Evolutionary conservation across 1,140 invertebrate species (phyloP).

Genomic region (Zaprionus vittiger): DNA sequence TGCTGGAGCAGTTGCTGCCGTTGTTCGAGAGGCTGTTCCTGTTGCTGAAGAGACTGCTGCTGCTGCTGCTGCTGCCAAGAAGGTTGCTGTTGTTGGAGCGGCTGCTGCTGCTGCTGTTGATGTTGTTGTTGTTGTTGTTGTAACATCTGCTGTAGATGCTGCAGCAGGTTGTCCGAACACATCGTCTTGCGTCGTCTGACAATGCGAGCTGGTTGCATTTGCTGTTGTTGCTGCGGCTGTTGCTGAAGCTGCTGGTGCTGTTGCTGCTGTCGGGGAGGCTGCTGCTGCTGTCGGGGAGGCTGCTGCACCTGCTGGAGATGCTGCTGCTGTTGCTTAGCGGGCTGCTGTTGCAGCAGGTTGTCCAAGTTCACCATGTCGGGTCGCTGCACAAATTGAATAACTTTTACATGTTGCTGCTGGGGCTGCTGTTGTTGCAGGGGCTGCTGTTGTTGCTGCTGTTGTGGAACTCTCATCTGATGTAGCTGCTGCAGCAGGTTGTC

Average conservation of each 20-base stretch:
- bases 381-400: neutral
- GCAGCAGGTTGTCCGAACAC: neutral
- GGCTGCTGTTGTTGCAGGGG: neutral
- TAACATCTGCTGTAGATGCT: neutral
- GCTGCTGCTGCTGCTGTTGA: too few relatives aligned
- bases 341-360: neutral
- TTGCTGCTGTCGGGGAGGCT: too few relatives aligned
- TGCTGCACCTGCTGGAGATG: neutral
- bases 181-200: neutral
- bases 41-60: neutral
- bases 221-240: neutral
- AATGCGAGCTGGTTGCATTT: neutral
- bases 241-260: neutral
- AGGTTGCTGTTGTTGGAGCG: neutral
- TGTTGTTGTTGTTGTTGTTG: neutral
- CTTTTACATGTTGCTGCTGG: neutral
- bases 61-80: neutral
- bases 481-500: neutral
- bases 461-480: neutral
- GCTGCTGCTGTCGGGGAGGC: too few relatives aligned
- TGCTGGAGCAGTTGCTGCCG: neutral
- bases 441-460: neutral
- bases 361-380: neutral
- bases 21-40: neutral
- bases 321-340: neutral